phyloP scores from a whole-genome alignment of 92 coral and sea anemone species.

The Phenganax marumi region DNA sequence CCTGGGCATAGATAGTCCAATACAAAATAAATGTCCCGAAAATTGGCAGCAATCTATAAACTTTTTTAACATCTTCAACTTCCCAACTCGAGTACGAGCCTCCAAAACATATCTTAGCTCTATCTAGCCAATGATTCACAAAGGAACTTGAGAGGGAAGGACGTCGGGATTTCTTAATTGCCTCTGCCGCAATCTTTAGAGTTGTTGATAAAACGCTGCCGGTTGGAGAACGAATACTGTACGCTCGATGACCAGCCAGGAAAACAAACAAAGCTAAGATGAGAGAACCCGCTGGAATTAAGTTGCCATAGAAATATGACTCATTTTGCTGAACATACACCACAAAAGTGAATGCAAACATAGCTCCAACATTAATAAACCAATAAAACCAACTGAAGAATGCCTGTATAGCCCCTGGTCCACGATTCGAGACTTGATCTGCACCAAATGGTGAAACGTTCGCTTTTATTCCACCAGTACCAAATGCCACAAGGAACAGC shows the following conservation, averaged over 20 bases:
- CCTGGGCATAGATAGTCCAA: slow-evolving; percentile 90
- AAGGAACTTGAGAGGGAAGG: slow-evolving; percentile 19
- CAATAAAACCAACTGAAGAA: slow-evolving; percentile 98
- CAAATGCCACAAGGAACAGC: slow-evolving; percentile 68
- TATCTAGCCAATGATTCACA: slow-evolving; percentile 67
- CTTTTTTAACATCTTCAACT: slow-evolving; percentile 85
- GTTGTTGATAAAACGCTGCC: slow-evolving; percentile 78
- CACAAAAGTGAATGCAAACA: slow-evolving; percentile 72
- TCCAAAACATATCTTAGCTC: slow-evolving; percentile 71
- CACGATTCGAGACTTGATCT: slow-evolving; percentile 74
- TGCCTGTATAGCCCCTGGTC: slow-evolving; percentile 70
- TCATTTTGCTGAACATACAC: slow-evolving; percentile 77
- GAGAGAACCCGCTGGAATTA: slow-evolving; percentile 71
- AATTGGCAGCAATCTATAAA: slow-evolving; percentile 69
- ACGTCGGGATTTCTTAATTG: slow-evolving; percentile 42
- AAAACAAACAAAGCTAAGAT: slow-evolving; percentile 63
- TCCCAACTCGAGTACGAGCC: slow-evolving; percentile 65
- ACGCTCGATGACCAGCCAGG: slow-evolving; percentile 63
- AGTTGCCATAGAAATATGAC: slow-evolving; percentile 69
- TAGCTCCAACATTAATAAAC: slow-evolving; percentile 88
- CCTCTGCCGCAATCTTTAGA: slow-evolving; percentile 57
- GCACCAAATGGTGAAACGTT: slow-evolving; percentile 99
- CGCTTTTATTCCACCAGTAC: slow-evolving; percentile 93
- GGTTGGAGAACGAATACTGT: slow-evolving; percentile 66
- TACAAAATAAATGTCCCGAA: slow-evolving; percentile 71